phyloP scores from a whole-genome alignment of 2,113 vertebrate species.

The Menura novaehollandiae region DNA sequence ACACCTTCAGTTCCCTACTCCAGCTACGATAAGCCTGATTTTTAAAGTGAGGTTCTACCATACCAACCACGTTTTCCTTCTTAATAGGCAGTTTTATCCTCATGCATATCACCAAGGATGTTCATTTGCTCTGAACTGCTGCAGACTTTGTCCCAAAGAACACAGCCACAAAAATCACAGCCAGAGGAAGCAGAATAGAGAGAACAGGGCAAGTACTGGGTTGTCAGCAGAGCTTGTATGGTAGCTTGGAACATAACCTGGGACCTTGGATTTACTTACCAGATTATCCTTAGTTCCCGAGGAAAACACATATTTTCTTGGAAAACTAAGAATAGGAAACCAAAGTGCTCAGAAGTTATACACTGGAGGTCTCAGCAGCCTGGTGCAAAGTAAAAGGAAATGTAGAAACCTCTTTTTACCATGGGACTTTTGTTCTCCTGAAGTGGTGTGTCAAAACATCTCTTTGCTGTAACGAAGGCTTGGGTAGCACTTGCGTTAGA shows the following conservation, averaged over 20 bases:
- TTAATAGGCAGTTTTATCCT: not conserved
- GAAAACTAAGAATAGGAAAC: not conserved
- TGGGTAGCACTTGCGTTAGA: not conserved
- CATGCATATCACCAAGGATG: not conserved
- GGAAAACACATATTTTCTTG: not conserved
- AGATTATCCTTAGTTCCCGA: not conserved
- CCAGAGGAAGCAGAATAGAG: not conserved
- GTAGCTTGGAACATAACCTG: not conserved
- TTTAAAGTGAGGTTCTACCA: not conserved
- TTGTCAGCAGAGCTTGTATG: not conserved
- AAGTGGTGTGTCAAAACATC: not conserved
- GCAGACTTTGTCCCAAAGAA: not conserved
- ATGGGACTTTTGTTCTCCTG: not conserved
- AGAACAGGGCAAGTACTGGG: not conserved
- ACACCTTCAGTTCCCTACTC: not conserved
- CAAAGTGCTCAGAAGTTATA: not conserved
- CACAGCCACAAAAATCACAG: not conserved
- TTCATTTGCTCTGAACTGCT: not conserved
- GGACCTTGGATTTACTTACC: not conserved
- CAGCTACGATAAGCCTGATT: not conserved
- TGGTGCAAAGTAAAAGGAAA: not conserved
- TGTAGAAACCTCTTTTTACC: not conserved
- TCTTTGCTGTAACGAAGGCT: not conserved
- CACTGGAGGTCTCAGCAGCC: not conserved
- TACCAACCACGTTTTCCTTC: accelerated